Conservation (phyloP, 2,797 vertebrate species). For the Ctenopoma multispine region DNA sequence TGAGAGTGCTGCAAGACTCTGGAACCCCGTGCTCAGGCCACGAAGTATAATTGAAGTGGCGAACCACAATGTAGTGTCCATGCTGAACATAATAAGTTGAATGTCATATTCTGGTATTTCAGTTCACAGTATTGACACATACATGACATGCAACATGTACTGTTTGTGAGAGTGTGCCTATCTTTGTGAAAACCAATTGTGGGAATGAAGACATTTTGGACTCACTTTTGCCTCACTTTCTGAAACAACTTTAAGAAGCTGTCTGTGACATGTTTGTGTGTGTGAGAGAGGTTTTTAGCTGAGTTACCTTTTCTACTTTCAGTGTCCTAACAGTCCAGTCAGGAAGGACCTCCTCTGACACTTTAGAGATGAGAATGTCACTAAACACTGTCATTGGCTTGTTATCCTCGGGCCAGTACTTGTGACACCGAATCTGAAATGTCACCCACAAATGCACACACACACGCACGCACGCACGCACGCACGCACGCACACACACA, state of each 20-base stretch:
- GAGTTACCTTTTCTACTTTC: slow-evolving; percentile 95
- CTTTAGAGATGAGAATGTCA: slow-evolving; percentile 97
- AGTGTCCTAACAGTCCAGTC: slow-evolving; percentile 97
- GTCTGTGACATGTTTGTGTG: too few relatives aligned
- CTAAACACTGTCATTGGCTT: slow-evolving; percentile 98
- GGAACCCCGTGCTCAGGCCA: slow-evolving; percentile 98
- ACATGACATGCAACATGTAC: too few relatives aligned
- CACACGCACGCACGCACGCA: slow-evolving; percentile 27
- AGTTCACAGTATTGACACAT: too few relatives aligned
- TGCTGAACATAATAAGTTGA: slow-evolving; percentile 80
- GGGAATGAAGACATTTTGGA: too few relatives aligned
- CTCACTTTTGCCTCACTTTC: too few relatives aligned
- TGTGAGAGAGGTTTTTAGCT: slow-evolving; percentile 13
- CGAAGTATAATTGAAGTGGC: slow-evolving; percentile 96
- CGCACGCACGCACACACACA: slow-evolving; percentile 23
- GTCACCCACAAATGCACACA: slow-evolving; percentile 40
- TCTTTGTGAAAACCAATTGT: too few relatives aligned
- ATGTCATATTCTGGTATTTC: not conserved
- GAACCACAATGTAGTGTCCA: slow-evolving; percentile 93
- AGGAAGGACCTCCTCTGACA: slow-evolving; percentile 91
- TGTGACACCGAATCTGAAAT: slow-evolving; percentile 96
- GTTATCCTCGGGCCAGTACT: slow-evolving; percentile 99
- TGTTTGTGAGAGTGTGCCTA: too few relatives aligned
- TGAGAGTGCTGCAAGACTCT: slow-evolving; percentile 91
- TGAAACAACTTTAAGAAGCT: too few relatives aligned